These are phyloP conservation scores for Leptopterna dolabrata DNA, from an alignment of 2,888 invertebrate species.

Conservation along the genomic window DNA sequence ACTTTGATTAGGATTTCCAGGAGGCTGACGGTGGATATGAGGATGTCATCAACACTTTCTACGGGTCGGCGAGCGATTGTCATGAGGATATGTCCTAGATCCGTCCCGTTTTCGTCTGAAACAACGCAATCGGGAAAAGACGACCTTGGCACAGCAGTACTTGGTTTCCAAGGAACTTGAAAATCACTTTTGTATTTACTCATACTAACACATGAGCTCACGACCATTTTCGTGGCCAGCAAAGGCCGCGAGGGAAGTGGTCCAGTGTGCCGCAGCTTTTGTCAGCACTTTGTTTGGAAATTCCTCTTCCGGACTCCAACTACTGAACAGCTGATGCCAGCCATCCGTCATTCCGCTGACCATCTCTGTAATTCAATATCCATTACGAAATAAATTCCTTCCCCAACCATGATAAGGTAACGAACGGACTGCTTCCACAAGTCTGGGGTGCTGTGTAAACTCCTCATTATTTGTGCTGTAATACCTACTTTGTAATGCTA, in stretches of 20 bases:
- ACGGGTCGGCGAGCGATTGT: conserved; percentile 45
- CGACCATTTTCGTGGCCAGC: conserved; percentile 60
- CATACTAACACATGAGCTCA: conserved; percentile 54
- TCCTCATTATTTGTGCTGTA: no score
- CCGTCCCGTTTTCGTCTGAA: conserved; percentile 46
- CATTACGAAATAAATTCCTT: not conserved
- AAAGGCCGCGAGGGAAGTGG: conserved; percentile 57
- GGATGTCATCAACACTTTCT: conserved; percentile 56
- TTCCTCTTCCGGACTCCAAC: conserved; percentile 58
- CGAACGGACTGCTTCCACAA: no score
- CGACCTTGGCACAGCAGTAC: not conserved
- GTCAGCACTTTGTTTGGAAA: conserved; percentile 57
- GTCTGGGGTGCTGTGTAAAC: no score
- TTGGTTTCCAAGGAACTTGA: no score
- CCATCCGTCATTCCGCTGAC: conserved; percentile 60
- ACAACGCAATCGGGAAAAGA: not conserved
- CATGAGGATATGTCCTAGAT: conserved; percentile 50
- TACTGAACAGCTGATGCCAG: conserved; percentile 59
- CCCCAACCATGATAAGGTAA: not conserved
- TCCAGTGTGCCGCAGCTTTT: conserved; percentile 61
- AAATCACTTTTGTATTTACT: not conserved
- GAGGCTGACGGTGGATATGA: conserved; percentile 57
- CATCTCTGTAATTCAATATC: conserved; percentile 55
- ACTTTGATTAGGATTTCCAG: conserved; percentile 57
- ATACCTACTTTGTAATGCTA: no score